These are phyloP conservation scores for Zelostemma sp. DNA, from an alignment of 1,140 invertebrate species.

Conservation along the genomic window DNA sequence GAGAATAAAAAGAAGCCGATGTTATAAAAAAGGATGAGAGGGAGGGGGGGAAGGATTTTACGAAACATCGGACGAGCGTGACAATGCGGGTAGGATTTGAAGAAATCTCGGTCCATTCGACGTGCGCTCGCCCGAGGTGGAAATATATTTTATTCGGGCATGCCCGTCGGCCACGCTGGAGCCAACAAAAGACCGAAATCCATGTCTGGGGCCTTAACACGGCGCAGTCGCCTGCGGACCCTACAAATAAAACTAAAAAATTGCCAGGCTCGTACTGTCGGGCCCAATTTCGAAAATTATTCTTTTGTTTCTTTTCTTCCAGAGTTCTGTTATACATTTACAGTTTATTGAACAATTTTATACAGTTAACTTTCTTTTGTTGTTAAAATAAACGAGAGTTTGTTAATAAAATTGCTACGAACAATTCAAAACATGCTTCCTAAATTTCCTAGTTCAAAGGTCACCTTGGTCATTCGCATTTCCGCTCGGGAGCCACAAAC, in stretches of 20 bases:
- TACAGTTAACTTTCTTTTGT: too few species aligned
- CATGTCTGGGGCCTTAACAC: conserved; percentile 53
- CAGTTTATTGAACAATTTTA: too few species aligned
- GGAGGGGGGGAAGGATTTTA: conserved; percentile 46
- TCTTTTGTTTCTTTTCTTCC: too few species aligned
- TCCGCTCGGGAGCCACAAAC: neutral
- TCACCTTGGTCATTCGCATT: too few species aligned
- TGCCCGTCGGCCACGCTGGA: conserved; percentile 37
- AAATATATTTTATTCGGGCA: conserved; percentile 59
- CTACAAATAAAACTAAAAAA: conserved; percentile 27
- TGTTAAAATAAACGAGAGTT: too few species aligned
- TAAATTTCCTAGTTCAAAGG: too few species aligned
- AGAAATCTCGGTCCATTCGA: conserved; percentile 58
- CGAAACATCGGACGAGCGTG: conserved; percentile 41
- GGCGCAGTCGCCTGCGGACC: conserved; percentile 29
- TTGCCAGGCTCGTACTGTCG: conserved; percentile 31
- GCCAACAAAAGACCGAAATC: conserved; percentile 58
- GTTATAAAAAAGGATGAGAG: conserved; percentile 22
- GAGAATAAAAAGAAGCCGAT: conserved; percentile 43
- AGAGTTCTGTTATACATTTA: too few species aligned
- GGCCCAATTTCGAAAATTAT: too few species aligned
- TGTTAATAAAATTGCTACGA: too few species aligned
- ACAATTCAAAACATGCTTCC: too few species aligned
- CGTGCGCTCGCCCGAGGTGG: conserved; percentile 41
- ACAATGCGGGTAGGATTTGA: conserved; percentile 46